These are phyloP conservation scores for Camptogramma bilineatum DNA, from an alignment of 2,888 invertebrate genomes.

Conservation along the genomic window DNA sequence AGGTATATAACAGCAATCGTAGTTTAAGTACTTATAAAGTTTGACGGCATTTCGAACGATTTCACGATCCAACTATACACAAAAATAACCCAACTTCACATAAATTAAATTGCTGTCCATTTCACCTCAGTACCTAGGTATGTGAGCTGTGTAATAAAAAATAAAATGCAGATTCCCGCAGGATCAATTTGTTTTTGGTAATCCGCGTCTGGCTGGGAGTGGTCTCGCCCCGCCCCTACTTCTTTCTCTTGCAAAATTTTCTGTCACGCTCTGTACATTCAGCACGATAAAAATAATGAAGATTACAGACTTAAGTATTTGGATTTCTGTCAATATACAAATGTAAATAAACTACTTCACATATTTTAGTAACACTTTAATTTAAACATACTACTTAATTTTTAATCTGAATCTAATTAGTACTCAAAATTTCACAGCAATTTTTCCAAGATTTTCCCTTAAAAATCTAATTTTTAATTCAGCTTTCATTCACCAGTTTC, in stretches of 20 bases:
- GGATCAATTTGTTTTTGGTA: slow-evolving; percentile 63
- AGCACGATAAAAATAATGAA: slow-evolving; percentile 13
- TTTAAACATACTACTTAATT: too few relatives aligned
- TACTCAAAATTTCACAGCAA: too few relatives aligned
- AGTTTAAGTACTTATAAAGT: too few relatives aligned
- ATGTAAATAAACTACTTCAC: background rate
- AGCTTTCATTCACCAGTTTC: too few relatives aligned
- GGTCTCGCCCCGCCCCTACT: slow-evolving; percentile 57
- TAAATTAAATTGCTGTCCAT: slow-evolving; percentile 4
- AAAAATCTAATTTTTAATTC: too few relatives aligned
- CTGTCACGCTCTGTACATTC: slow-evolving; percentile 48
- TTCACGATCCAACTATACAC: background rate
- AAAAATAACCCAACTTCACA: background rate
- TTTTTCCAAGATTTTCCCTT: too few relatives aligned
- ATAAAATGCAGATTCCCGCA: slow-evolving; percentile 56
- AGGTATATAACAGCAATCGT: too few relatives aligned
- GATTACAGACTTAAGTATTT: background rate
- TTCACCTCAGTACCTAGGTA: slow-evolving; percentile 7
- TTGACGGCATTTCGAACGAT: background rate
- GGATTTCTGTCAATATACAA: background rate
- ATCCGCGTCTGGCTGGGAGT: slow-evolving; percentile 61
- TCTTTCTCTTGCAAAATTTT: slow-evolving; percentile 46
- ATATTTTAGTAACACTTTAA: background rate
- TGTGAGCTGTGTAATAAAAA: slow-evolving; percentile 35
- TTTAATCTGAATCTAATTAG: too few relatives aligned